Evolutionary conservation across 2,113 vertebrate genomes (phyloP), one percentile per base, ranked within the genome.

Genomic region (Bolborhynchus lineola): DNA sequence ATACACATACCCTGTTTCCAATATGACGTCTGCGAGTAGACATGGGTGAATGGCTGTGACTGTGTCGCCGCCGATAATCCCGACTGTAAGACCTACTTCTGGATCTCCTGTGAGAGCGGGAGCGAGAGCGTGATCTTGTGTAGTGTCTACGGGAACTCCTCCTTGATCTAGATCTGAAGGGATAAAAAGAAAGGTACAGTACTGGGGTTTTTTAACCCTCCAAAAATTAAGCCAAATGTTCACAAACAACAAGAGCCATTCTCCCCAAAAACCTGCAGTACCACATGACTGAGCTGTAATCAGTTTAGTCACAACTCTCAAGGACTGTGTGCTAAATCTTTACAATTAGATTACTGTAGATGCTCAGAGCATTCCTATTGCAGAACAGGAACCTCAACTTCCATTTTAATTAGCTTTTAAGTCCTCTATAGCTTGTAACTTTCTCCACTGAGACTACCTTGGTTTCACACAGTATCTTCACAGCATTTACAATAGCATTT

Each of bases 21-120:
- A 99, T 98, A 90, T 99, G 99, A 39, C 99, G 98, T 18, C 99
- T 98, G 47, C 99, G 99, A 89, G 99, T 99, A 94, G 99, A 99
- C 99, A 99, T 99, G 74, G 99, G 99, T 37, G 99, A 99, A 75
- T 98, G 99, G 96, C 99, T 99, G 91, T 99, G 99, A 86, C 99
- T 99, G 70, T 98, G 99, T 13, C 98, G 98, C 1, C 98, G 98
- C 6, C 98, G 98, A 95, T 99, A 99, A 80, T 99, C 99, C 88
- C 99, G 98, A 74, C 99, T 99, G 96, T 99, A 99, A 16, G 99
- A 99, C 67, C 99, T 96, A 65, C 99, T 99, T 53, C 98, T 97
- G 59, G 99, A 99, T 33, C 98, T 98, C 41, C 98, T 98, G 59
- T 98, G 98, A 10, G 99, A 99, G 77, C 98, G 98, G 5, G 99